Evolutionary conservation across 2,113 vertebrate genomes (phyloP).

Genomic region (Mionectes macconnelli): DNA sequence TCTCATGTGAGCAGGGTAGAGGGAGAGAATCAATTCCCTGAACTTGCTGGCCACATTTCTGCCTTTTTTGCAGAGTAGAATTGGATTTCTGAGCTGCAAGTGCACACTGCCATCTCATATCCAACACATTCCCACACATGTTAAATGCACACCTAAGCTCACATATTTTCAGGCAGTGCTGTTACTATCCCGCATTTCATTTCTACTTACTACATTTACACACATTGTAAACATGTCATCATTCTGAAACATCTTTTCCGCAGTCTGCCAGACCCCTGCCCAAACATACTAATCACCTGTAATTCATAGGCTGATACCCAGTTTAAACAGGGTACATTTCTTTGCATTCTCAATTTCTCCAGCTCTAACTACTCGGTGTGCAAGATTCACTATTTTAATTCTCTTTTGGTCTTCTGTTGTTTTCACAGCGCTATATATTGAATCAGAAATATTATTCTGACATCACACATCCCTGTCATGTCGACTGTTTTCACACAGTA

Average conservation of each 20-base stretch:
- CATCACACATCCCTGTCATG: not conserved
- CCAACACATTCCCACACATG: accelerated
- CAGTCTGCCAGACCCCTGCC: not conserved
- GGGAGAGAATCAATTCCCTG: not conserved
- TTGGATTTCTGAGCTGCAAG: not conserved
- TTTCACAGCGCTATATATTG: not conserved
- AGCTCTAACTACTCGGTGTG: not conserved
- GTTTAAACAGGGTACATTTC: not conserved
- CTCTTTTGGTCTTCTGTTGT: not conserved
- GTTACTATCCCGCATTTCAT: not conserved
- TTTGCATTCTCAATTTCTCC: not conserved
- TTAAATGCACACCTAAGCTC: not conserved
- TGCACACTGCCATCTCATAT: no score
- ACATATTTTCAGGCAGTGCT: not conserved
- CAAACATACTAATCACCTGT: not conserved
- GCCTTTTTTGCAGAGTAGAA: not conserved
- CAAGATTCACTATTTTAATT: not conserved
- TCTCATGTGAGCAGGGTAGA: not conserved
- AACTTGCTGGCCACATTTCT: accelerated
- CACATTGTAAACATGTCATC: accelerated
- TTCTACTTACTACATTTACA: not conserved
- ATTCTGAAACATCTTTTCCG: not conserved
- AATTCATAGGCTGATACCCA: not conserved
- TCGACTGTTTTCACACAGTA: not conserved
- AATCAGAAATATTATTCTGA: not conserved